Evolutionary conservation across 2,797 vertebrate genomes (phyloP), one percentile per base, ranked within the genome.

Genomic region (Alauda arvensis): DNA sequence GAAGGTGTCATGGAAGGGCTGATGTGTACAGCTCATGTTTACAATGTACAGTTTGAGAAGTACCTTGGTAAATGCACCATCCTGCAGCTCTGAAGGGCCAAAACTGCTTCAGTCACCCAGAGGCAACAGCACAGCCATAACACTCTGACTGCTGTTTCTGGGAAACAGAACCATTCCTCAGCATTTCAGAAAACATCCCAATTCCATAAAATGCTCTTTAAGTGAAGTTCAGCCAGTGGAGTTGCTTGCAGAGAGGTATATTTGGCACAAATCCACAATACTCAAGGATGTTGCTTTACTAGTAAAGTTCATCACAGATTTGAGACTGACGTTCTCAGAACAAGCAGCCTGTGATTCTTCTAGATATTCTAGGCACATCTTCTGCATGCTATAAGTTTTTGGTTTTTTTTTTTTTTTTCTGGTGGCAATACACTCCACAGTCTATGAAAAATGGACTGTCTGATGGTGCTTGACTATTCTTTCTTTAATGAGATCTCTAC

Each of bases 301-400:
- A 33, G 11, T 59, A 65, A 90, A 83, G 28, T 18, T 87, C 26
- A 52, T 71, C 45, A 40, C 18, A 78, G 7, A 61, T 29, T 61
- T 68, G 40, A 57, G 23, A 85, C 43, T 65, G 15, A 57, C 33
- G 31, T 65, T 83, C 14, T 77, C 55, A 68, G 46, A 39, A 69
- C 5, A 51, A 77, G 59, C 46, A 42, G 14, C 19, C 24, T 4
- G 0, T 37, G 24, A 59, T 48, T 52, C 25, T 65, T 77, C 62
- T 59, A 65, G 28, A 3, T 68, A 23, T 43, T 74, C 51, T 48
- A 56, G 11, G 29, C 17, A n/a, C 3, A 7, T 69, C 63, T 84
- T 48, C 33, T 71, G 48, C 28, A 75, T 1, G 2, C 3, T 1
- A 0, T 31, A 48, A 45, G 3, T 40, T 40, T 40, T 40, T 12